Evolutionary conservation across 2,797 vertebrate species (phyloP).

Genomic region (Onychomys torridus): DNA sequence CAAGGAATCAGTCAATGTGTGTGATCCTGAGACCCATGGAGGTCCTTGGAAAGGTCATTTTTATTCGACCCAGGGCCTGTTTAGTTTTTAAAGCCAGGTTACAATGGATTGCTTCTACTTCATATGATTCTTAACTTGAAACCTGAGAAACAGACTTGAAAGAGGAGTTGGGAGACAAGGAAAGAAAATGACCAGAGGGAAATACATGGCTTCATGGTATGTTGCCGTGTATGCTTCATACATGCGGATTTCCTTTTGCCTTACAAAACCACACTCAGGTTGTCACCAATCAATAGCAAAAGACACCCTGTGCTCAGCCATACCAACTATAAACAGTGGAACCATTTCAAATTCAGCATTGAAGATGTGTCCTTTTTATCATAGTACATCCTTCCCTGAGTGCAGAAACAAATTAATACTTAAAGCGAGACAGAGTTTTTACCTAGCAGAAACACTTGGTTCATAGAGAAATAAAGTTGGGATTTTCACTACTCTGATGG

Average conservation of each 20-base stretch:
- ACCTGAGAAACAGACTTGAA: neutral
- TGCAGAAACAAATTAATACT: neutral
- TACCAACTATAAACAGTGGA: neutral
- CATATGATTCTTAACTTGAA: neutral
- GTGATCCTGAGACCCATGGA: neutral
- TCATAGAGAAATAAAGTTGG: neutral
- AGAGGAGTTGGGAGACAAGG: neutral
- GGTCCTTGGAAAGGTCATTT: neutral
- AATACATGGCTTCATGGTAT: neutral
- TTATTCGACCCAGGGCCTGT: neutral
- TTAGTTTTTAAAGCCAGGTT: neutral
- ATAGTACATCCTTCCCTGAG: neutral
- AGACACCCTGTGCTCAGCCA: neutral
- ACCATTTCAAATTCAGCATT: neutral
- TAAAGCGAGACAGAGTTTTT: neutral
- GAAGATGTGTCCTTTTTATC: neutral
- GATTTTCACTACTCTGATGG: neutral
- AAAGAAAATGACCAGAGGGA: neutral
- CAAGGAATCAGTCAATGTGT: neutral
- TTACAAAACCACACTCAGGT: neutral
- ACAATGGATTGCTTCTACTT: neutral
- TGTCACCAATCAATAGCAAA: slow-evolving; percentile 11
- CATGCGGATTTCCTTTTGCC: neutral
- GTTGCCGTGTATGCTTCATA: too few relatives aligned
- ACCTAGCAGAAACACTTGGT: neutral